Evolutionary conservation across 2,797 vertebrate species (phyloP).

Genomic region (Brachymystax lenok): DNA sequence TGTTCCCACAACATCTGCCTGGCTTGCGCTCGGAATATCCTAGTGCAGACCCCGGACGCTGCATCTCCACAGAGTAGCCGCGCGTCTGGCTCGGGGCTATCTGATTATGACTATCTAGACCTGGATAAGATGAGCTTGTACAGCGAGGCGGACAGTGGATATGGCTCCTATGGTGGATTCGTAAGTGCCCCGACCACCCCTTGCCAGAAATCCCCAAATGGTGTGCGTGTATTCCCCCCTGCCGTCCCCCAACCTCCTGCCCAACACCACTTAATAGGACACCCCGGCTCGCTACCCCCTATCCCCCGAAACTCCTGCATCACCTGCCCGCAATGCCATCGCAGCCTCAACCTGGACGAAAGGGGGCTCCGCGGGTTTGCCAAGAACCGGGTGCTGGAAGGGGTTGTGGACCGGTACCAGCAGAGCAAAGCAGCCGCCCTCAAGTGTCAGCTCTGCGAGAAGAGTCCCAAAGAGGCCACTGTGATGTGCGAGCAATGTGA

Average conservation of each 20-base stretch:
- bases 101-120: slow-evolving; percentile 96
- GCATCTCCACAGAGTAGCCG: slow-evolving; percentile 93
- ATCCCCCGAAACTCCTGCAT: slow-evolving; percentile 94
- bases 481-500: slow-evolving; percentile 99
- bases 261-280: slow-evolving; percentile 77
- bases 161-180: slow-evolving; percentile 94
- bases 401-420: slow-evolving; percentile 95
- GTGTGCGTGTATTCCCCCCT: slow-evolving; percentile 94
- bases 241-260: slow-evolving; percentile 75
- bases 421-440: slow-evolving; percentile 95
- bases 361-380: slow-evolving; percentile 94
- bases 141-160: slow-evolving; percentile 97
- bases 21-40: slow-evolving; percentile 95
- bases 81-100: slow-evolving; percentile 88
- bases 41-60: slow-evolving; percentile 94
- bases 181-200: slow-evolving; percentile 93
- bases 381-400: slow-evolving; percentile 94
- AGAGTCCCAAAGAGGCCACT: slow-evolving; percentile 91
- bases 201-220: slow-evolving; percentile 95
- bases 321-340: slow-evolving; percentile 98
- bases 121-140: slow-evolving; percentile 98
- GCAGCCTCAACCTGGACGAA: slow-evolving; percentile 95
- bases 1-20: slow-evolving; percentile 95
- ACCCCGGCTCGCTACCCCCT: slow-evolving; percentile 79
- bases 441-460: slow-evolving; percentile 96